These are phyloP conservation scores for Corydoras sp. DNA, from an alignment of 2,113 vertebrate species.

Conservation along the genomic window DNA sequence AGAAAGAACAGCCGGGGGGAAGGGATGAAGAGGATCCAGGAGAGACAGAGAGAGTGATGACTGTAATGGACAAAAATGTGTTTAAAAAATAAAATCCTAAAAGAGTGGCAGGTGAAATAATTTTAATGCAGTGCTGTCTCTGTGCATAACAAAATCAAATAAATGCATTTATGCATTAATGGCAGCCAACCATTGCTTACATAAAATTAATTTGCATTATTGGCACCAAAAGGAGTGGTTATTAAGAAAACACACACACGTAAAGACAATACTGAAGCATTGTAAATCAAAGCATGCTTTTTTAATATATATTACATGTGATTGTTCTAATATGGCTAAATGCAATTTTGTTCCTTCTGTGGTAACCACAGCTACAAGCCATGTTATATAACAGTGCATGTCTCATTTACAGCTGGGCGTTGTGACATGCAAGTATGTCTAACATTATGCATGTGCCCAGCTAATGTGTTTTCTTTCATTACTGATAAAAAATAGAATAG, in stretches of 20 bases:
- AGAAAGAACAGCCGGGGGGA: conserved; percentile 24
- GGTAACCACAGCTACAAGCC: conserved; percentile 14
- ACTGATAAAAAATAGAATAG: neutral
- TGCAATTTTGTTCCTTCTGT: conserved; percentile 14
- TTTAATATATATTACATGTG: neutral
- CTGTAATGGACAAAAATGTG: conserved; percentile 17
- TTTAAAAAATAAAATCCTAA: conserved; percentile 30
- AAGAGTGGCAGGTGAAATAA: conserved; percentile 31
- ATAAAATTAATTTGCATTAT: no score
- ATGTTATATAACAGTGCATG: conserved; percentile 24
- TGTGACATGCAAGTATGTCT: neutral
- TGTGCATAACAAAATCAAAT: neutral
- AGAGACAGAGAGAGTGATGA: conserved; percentile 24
- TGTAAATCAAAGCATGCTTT: neutral
- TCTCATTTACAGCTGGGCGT: neutral
- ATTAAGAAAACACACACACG: no score
- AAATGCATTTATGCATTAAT: neutral
- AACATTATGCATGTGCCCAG: neutral
- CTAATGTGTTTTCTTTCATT: neutral
- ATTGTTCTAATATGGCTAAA: neutral
- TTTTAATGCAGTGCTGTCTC: conserved; percentile 1
- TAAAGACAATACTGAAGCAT: neutral
- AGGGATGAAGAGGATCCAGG: conserved; percentile 26
- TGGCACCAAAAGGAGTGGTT: no score
- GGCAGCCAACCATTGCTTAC: no score